Evolutionary conservation across 2,888 invertebrate genomes (phyloP).

Genomic region (Choreutis nemorana): DNA sequence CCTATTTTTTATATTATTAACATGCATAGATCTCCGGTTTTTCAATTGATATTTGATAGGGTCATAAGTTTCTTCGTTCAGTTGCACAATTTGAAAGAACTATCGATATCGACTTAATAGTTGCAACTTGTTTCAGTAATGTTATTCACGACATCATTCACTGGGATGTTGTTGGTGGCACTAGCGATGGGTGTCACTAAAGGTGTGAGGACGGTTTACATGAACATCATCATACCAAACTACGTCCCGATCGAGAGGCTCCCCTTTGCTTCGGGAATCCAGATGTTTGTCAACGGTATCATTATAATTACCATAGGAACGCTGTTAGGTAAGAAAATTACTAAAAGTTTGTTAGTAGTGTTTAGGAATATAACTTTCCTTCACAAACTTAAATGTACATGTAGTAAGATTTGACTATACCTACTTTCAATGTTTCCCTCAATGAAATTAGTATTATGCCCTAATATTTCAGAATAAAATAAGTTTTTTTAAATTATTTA

Average conservation of each 20-base stretch:
- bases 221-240: slow-evolving; percentile 72
- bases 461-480: too few relatives aligned
- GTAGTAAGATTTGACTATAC: too few relatives aligned
- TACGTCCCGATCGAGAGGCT: slow-evolving; percentile 73
- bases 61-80: slow-evolving; percentile 1
- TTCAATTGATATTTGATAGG: not conserved
- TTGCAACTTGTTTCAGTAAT: slow-evolving; percentile 38
- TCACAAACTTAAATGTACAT: not conserved
- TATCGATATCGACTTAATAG: not conserved
- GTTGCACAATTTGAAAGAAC: too few relatives aligned
- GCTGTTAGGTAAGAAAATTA: slow-evolving; percentile 62
- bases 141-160: slow-evolving; percentile 47
- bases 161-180: slow-evolving; percentile 57
- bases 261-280: slow-evolving; percentile 73
- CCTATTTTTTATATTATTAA: too few relatives aligned
- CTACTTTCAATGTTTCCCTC: too few relatives aligned
- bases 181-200: slow-evolving; percentile 71
- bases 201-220: slow-evolving; percentile 74
- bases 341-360: not conserved
- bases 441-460: not conserved
- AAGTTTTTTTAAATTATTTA: too few relatives aligned
- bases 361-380: not conserved
- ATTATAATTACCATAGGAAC: slow-evolving; percentile 69
- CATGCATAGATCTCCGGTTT: not conserved
- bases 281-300: slow-evolving; percentile 73